Conservation (phyloP, 2,888 invertebrate genomes). For the Campoplex capitator region DNA sequence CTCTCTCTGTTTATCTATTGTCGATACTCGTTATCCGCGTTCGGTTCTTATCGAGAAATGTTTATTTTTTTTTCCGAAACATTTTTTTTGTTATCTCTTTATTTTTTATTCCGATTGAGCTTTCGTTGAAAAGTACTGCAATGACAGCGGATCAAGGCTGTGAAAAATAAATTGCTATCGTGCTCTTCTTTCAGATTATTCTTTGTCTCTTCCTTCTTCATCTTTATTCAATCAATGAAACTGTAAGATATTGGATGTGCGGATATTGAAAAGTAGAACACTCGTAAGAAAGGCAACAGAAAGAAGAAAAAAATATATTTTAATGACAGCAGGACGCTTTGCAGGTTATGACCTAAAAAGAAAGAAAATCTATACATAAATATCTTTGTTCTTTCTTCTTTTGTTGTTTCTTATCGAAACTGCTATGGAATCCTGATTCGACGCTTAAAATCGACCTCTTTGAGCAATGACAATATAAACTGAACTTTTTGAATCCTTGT, state of each 20-base stretch:
- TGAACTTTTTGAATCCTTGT: background rate
- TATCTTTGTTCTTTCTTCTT: background rate
- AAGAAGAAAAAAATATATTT: background rate
- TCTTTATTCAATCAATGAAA: conserved; percentile 8
- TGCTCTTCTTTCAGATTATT: background rate
- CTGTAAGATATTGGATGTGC: conserved; percentile 1
- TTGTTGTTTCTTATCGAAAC: background rate
- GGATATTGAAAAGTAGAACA: conserved; percentile 1
- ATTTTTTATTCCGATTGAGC: background rate
- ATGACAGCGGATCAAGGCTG: conserved; percentile 5
- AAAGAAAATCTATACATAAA: background rate
- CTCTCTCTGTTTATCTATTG: background rate
- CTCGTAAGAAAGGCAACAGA: background rate
- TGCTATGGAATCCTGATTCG: background rate
- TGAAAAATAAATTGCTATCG: conserved; percentile 49
- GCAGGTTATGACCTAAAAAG: background rate
- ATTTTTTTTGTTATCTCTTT: conserved; percentile 12
- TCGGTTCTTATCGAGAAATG: conserved; percentile 3
- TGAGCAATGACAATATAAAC: background rate
- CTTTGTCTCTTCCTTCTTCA: conserved; percentile 7
- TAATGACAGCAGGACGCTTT: conserved; percentile 45
- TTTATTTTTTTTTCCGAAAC: conserved; percentile 4
- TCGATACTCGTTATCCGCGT: conserved; percentile 13
- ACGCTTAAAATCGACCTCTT: background rate
- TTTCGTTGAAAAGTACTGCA: conserved; percentile 6